Percentiles rank a stretch among this genome's conserved stretches.
phyloP scores from a whole-genome alignment of 2,888 invertebrate species.

The Meiosimyza decipiens region DNA sequence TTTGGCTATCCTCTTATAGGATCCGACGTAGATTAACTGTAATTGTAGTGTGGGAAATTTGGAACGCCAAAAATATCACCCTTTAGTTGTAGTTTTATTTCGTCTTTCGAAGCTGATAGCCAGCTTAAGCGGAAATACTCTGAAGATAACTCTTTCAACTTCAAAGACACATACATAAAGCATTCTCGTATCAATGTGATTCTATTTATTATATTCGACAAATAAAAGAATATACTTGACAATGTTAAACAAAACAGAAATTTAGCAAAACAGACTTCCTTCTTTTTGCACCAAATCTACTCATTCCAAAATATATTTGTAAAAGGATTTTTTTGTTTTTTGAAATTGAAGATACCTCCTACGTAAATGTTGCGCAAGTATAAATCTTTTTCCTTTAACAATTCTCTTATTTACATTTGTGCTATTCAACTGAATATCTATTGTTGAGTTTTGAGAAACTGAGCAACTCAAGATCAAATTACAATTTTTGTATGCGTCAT shows the following conservation, averaged over 20 bases:
- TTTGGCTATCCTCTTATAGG: no score
- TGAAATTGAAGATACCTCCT: not conserved
- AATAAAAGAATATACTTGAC: no score
- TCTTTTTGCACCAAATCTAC: not conserved
- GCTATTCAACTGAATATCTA: not conserved
- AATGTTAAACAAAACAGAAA: not conserved
- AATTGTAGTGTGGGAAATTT: no score
- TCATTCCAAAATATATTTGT: not conserved
- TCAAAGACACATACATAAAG: no score
- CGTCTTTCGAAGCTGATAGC: no score
- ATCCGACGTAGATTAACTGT: no score
- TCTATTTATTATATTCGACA: no score
- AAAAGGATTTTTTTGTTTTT: not conserved
- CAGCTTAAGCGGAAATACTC: no score
- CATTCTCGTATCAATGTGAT: no score
- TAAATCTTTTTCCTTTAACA: not conserved
- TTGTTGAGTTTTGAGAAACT: conserved; percentile 16
- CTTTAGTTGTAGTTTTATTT: no score
- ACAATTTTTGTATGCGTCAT: not conserved
- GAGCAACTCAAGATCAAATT: conserved; percentile 18
- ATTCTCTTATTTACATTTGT: not conserved
- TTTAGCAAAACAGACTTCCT: not conserved
- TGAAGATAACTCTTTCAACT: no score
- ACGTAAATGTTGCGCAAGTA: not conserved
- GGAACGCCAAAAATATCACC: no score